Percentiles rank a stretch among this genome's conserved stretches.
These are phyloP conservation scores for Corythornis leucogaster DNA, from an alignment of 2,797 vertebrate species.

Conservation along the genomic window DNA sequence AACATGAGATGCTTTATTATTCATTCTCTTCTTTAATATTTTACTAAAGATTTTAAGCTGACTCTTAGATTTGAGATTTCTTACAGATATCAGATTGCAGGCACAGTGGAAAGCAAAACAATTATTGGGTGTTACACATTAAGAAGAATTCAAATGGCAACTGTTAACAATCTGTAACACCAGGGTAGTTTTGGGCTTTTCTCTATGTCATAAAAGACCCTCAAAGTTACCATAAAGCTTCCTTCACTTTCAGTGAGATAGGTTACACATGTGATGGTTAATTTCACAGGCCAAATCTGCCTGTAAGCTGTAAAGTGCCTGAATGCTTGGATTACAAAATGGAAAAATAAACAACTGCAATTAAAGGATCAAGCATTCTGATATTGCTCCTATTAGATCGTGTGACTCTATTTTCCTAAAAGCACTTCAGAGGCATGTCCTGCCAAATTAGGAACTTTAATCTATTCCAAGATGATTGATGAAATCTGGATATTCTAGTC, in stretches of 20 bases:
- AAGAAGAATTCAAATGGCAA: constrained; percentile 60
- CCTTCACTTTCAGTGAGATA: constrained; percentile 51
- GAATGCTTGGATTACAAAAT: constrained; percentile 11
- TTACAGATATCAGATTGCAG: constrained; percentile 24
- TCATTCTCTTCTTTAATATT: constrained; percentile 36
- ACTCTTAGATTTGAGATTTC: constrained; percentile 40
- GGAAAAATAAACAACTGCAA: constrained; percentile 46
- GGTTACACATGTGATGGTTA: constrained; percentile 55
- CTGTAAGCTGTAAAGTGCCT: constrained; percentile 33
- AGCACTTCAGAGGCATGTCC: constrained; percentile 20
- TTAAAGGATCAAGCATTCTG: constrained; percentile 28
- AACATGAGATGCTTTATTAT: constrained; percentile 54
- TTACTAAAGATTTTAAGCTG: constrained; percentile 36
- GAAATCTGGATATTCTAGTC: background rate
- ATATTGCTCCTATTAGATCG: background rate
- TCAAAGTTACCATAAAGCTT: constrained; percentile 55
- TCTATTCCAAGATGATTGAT: background rate
- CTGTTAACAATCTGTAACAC: constrained; percentile 61
- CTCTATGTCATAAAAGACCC: constrained; percentile 39
- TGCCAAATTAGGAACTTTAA: background rate
- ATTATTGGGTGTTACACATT: constrained; percentile 67
- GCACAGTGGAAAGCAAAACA: constrained; percentile 55
- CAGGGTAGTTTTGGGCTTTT: constrained; percentile 16
- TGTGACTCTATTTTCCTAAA: constrained; percentile 31
- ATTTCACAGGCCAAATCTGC: constrained; percentile 56